These are phyloP conservation scores for Gerris buenoi DNA, from an alignment of 1,140 invertebrate species.

Conservation along the genomic window DNA sequence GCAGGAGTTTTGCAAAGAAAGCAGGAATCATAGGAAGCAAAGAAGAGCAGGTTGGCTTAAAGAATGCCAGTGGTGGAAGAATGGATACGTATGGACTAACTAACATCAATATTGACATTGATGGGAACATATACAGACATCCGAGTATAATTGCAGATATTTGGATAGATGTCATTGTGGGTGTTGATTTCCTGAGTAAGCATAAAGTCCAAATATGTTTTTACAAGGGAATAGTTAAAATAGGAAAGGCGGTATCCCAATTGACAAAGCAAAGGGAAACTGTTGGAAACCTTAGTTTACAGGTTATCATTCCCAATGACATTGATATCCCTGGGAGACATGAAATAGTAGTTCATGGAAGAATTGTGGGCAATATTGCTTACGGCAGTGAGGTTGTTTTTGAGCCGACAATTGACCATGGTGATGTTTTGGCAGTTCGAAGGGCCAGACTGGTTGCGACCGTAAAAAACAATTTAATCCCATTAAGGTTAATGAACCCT, in stretches of 20 bases:
- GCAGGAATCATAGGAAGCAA: not conserved
- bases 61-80: not conserved
- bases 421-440: not conserved
- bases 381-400: not conserved
- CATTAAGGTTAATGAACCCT: not conserved
- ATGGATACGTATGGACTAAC: not conserved
- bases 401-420: not conserved
- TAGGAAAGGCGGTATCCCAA: not conserved
- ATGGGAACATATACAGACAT: not conserved
- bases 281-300: not conserved
- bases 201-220: not conserved
- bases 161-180: not conserved
- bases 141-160: not conserved
- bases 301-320: not conserved
- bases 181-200: not conserved
- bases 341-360: not conserved
- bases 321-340: not conserved
- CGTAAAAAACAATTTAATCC: not conserved
- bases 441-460: not conserved
- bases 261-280: not conserved
- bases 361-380: not conserved
- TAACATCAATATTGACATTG: not conserved
- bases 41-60: not conserved
- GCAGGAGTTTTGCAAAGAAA: not conserved
- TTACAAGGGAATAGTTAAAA: not conserved